Evolutionary conservation across 2,113 vertebrate species (phyloP), one percentile per base, ranked within the genome.

Genomic region (Gambusia holbrooki): DNA sequence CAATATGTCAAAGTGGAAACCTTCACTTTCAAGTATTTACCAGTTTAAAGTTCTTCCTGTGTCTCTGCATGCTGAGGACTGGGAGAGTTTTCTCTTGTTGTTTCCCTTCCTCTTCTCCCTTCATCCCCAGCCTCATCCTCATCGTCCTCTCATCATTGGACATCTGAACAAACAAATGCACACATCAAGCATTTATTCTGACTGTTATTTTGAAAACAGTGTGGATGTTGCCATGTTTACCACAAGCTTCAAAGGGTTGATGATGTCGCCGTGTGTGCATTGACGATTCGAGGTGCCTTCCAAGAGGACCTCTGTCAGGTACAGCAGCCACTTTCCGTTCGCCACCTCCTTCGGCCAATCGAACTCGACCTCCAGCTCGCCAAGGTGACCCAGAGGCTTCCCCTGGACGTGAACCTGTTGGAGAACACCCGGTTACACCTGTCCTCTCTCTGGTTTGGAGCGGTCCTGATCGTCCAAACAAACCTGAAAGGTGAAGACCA

Each of bases 291-390:
- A 90, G 0, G 94, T 95, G 37, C 93, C 88, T 0, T 7, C 82
- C 85, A 81, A 91, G 32, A 6, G 79, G 73, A 99, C 96, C 84
- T 96, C 94, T 0, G 95, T 93, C 10, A 96, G 94, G 76, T 99
- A 99, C 7, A 99, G 92, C 40, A 99, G 93, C 97, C 97, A 97
- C 67, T 99, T 99, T 67, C 96, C 96, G 1, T 95, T 97, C 85
- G 90, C 76, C 27, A 94, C 92, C 86, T 97, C 95, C 12, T 90
- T 93, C 0, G 98, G 98, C 97, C 98, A 99, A 73, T 96, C 90
- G 1, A 98, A 94, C n/a, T 94, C 94, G 71, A 99, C 86, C 76
- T 92, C 77, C 65, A 98, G 92, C 77, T 93, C 91, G 30, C 95
- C 95, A n/a, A 95, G 84, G 63, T 60, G 51, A 13, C 92, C 93